These are phyloP conservation scores for Rapana venosa DNA, from an alignment of 2,888 invertebrate genomes.

Conservation along the genomic window DNA sequence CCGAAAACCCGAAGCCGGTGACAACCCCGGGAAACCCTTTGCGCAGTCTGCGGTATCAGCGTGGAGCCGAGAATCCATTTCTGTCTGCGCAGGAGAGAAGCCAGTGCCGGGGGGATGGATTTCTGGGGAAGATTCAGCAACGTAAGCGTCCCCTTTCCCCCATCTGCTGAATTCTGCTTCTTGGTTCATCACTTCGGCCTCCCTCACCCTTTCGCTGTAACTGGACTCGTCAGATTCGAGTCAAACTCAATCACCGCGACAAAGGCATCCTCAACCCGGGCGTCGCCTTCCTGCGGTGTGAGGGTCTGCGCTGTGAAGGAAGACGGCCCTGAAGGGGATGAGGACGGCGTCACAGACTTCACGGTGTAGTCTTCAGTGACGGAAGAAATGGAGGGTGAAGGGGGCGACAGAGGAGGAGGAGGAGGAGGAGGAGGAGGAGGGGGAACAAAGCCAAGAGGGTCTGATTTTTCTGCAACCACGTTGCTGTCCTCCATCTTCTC, in stretches of 20 bases:
- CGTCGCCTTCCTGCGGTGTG: not conserved
- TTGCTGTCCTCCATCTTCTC: not conserved
- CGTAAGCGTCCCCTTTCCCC: not conserved
- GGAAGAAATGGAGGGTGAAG: not conserved
- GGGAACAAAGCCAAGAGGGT: slow-evolving; percentile 15
- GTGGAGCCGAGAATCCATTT: too few relatives aligned
- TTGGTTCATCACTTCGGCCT: not conserved
- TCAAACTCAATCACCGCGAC: not conserved
- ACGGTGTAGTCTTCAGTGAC: not conserved
- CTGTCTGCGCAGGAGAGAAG: too few relatives aligned
- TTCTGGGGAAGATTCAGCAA: too few relatives aligned
- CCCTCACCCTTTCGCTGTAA: not conserved
- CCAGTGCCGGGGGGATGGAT: too few relatives aligned
- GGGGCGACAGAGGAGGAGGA: slow-evolving; percentile 9
- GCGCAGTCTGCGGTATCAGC: too few relatives aligned
- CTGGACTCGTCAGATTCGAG: not conserved
- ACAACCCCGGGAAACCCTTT: too few relatives aligned
- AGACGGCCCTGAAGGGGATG: not conserved
- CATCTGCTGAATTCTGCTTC: not conserved
- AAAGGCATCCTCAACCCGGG: not conserved
- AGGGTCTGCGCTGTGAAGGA: not conserved
- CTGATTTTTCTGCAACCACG: not conserved
- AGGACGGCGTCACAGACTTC: not conserved
- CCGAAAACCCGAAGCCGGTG: too few relatives aligned
- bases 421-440: not conserved